A percentile compares a stretch with the other conserved stretches of the same genome.
These are phyloP conservation scores for Brachionus calyciflorus DNA, from an alignment of 1,140 invertebrate species.

Conservation along the genomic window DNA sequence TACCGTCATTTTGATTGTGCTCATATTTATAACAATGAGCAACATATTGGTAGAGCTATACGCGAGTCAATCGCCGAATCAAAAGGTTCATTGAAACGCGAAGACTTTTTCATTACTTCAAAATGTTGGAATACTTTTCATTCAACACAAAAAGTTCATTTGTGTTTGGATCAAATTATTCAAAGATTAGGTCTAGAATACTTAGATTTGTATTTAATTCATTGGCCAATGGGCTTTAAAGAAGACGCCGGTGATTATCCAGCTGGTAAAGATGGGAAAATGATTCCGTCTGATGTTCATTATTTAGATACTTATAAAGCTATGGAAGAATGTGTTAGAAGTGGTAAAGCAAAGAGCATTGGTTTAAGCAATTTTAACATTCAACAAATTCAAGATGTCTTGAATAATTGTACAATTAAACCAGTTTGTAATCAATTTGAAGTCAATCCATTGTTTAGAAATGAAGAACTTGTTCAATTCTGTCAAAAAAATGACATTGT, in stretches of 20 bases:
- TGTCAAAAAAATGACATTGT: slow-evolving; percentile 57
- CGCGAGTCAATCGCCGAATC: slow-evolving; percentile 27
- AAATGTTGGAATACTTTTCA: slow-evolving; percentile 42
- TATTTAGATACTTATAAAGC: slow-evolving; percentile 42
- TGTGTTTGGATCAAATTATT: slow-evolving; percentile 51
- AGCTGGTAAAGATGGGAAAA: slow-evolving; percentile 53
- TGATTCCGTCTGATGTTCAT: slow-evolving; percentile 50
- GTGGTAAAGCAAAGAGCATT: slow-evolving; percentile 52
- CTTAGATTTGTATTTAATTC: slow-evolving; percentile 55
- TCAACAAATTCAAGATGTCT: slow-evolving; percentile 54
- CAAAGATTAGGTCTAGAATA: slow-evolving; percentile 57
- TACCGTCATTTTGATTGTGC: slow-evolving; percentile 47
- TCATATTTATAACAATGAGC: slow-evolving; percentile 38
- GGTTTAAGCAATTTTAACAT: slow-evolving; percentile 60
- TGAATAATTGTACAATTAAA: slow-evolving; percentile 53
- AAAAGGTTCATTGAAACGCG: slow-evolving; percentile 5
- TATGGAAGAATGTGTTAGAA: slow-evolving; percentile 44
- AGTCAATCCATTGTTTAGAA: slow-evolving; percentile 61
- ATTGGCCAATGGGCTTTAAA: slow-evolving; percentile 56
- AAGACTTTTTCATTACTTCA: slow-evolving; percentile 44
- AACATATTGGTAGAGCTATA: slow-evolving; percentile 43
- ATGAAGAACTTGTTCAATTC: slow-evolving; percentile 52
- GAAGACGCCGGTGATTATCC: slow-evolving; percentile 57
- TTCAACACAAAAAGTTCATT: slow-evolving; percentile 26
- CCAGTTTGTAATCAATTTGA: slow-evolving; percentile 62